Conservation (phyloP, 2,888 invertebrate genomes). For the Esperia sulphurella region DNA sequence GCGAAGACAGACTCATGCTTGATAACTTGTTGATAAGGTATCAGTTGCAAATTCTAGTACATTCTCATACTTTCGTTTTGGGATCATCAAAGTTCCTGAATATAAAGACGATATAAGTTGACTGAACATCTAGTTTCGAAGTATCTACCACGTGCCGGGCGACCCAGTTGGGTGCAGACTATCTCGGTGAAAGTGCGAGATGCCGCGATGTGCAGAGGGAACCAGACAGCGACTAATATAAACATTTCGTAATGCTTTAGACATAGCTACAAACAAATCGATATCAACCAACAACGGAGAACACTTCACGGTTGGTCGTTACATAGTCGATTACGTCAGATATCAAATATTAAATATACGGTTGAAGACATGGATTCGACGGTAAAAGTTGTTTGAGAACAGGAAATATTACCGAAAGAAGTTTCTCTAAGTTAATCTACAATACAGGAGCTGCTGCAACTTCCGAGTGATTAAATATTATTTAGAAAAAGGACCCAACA, state of each 20-base stretch:
- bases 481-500: no score
- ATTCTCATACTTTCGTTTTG: slow-evolving; percentile 16
- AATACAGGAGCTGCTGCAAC: no score
- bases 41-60: slow-evolving; percentile 22
- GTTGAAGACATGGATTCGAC: slow-evolving; percentile 26
- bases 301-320: slow-evolving; percentile 36
- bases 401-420: slow-evolving; percentile 23
- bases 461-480: no score
- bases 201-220: slow-evolving; percentile 41
- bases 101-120: background rate
- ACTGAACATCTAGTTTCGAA: slow-evolving; percentile 21
- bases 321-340: slow-evolving; percentile 51
- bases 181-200: slow-evolving; percentile 68
- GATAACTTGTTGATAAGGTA: slow-evolving; percentile 27
- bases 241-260: slow-evolving; percentile 60
- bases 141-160: slow-evolving; percentile 40
- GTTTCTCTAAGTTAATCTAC: background rate
- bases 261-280: slow-evolving; percentile 26
- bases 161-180: slow-evolving; percentile 48
- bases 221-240: slow-evolving; percentile 42
- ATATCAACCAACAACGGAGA: slow-evolving; percentile 38
- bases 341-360: slow-evolving; percentile 36
- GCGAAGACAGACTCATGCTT: background rate
- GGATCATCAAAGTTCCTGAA: background rate
- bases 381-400: slow-evolving; percentile 35